Evolutionary conservation across 2,888 invertebrate genomes (phyloP), one percentile per base, ranked within the genome.

Genomic region (Catocala fraxini): DNA sequence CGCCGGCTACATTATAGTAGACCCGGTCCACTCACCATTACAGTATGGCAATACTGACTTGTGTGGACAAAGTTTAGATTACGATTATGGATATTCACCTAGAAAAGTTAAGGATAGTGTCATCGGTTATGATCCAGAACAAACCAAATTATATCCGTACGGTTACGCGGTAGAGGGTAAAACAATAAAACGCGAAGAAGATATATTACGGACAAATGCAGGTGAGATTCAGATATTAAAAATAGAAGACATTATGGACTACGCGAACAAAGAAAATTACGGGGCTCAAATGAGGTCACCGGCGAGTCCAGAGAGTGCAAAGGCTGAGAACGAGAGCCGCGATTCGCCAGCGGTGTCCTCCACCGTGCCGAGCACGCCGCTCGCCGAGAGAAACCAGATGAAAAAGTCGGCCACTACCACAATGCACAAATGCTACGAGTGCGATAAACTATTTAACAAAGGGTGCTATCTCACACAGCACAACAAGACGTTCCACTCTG

Each of bases 401-500:
- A 90, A 91, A 68, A 90, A 90, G 68, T 70, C 85, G 6, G 77
- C 81, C 47, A 78, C 89, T 10, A 81, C 80, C 13, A 85, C 84
- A 6, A 85, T 93, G 56, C 96, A 96, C 87, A 97, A 96, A 89
- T 98, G 98, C 89, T 95, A 96, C 82, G 96, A 97, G 83, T 98
- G 98, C 90, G 96, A 97, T 87, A 98, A 98, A 89, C 91, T 96
- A 47, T 98, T 98, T 91, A 97, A 97, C 87, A 97, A 97, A 81
- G 96, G 97, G 54, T 98, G 98, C 88, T 98, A 98, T 86, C 94
- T 98, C 60, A 98, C 98, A 56, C 98, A 98, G 87, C 98, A 98
- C 90, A 97, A 97, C 90, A 98, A 98, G 88, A 97, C 97, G 74
- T 97, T 97, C 90, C 98, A 98, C 89, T 96, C 96, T 70, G 98